These are phyloP conservation scores for Peucedramus taeniatus DNA, from an alignment of 2,113 vertebrate species.

Conservation along the genomic window DNA sequence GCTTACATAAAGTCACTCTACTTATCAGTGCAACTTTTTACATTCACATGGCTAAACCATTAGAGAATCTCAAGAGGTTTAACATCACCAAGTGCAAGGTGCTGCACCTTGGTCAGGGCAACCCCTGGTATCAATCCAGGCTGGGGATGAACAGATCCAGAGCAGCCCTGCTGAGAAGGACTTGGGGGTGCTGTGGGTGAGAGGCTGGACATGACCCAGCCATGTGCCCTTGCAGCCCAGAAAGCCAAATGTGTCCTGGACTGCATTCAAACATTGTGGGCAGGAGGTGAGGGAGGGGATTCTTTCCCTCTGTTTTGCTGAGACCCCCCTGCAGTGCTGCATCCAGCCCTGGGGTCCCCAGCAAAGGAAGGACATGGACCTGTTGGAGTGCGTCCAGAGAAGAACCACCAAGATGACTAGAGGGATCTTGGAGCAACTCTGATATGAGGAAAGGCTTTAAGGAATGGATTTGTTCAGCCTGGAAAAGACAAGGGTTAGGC, in stretches of 20 bases:
- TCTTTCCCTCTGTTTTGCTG: not conserved
- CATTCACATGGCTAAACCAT: not conserved
- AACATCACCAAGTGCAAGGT: not conserved
- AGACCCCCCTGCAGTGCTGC: not conserved
- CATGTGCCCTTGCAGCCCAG: not conserved
- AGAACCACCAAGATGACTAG: not conserved
- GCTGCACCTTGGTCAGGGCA: not conserved
- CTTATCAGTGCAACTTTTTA: not conserved
- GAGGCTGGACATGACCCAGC: not conserved
- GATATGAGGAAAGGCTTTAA: not conserved
- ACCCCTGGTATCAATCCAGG: fast-evolving
- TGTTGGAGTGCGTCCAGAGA: not conserved
- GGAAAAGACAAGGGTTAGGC: not conserved
- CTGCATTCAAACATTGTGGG: fast-evolving
- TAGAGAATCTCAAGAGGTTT: not conserved
- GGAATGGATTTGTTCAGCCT: not conserved
- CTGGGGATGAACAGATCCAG: not conserved
- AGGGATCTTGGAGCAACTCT: not conserved
- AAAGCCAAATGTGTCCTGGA: fast-evolving
- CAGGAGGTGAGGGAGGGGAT: not conserved
- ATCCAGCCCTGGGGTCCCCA: not conserved
- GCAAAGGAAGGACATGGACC: not conserved
- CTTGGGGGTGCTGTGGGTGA: not conserved
- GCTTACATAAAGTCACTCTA: not conserved
- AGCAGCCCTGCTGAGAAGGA: not conserved